Conservation (phyloP, 1,140 invertebrate genomes). For the Atta colombica region DNA sequence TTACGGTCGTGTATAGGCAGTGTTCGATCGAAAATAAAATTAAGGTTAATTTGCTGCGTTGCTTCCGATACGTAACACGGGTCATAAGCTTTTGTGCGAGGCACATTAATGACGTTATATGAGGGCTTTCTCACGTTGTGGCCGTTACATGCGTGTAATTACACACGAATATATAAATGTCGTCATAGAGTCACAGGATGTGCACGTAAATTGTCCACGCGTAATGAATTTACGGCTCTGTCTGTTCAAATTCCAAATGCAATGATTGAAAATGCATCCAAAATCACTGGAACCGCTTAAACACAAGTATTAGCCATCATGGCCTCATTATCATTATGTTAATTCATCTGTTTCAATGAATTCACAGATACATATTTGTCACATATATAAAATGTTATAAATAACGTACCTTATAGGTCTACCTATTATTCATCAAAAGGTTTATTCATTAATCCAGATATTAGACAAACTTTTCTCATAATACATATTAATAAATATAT, state of each 20-base stretch:
- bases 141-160: constrained; percentile 37
- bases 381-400: neutral
- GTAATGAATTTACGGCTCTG: constrained; percentile 44
- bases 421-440: neutral
- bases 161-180: constrained; percentile 45
- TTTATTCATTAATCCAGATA: neutral
- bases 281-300: constrained; percentile 28
- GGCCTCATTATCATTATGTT: constrained; percentile 10
- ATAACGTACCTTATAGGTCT: neutral
- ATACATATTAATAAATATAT: neutral
- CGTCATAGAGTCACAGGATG: constrained; percentile 1
- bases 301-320: constrained; percentile 2
- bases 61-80: constrained; percentile 42
- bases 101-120: constrained; percentile 43
- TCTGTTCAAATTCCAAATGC: constrained; percentile 40
- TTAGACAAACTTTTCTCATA: neutral
- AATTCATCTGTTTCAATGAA: constrained; percentile 18
- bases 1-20: neutral
- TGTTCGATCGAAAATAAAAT: constrained; percentile 59
- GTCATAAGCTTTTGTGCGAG: constrained; percentile 29
- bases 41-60: constrained; percentile 57
- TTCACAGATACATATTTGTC: neutral
- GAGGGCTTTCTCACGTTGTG: constrained; percentile 53
- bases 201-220: constrained; percentile 44
- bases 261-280: constrained; percentile 42